A percentile compares a stretch with the other conserved stretches of the same genome.
phyloP scores from a whole-genome alignment of 1,140 invertebrate genomes.

The Drosophila grimshawi region DNA sequence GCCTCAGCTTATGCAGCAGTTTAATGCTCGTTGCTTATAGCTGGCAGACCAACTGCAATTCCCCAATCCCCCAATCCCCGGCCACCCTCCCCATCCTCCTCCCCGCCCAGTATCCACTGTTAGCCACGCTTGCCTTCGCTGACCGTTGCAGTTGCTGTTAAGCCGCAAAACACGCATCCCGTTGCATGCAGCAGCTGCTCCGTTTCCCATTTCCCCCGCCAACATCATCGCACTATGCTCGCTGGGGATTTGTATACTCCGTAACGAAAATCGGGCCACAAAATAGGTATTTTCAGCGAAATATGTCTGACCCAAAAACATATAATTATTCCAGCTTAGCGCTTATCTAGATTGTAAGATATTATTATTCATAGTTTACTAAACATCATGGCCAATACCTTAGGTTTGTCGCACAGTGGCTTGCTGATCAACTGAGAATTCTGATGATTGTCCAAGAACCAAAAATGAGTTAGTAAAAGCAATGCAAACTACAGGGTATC shows the following conservation, averaged over 20 bases:
- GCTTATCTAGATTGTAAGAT: no score
- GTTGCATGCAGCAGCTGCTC: slow-evolving; percentile 22
- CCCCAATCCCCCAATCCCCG: not conserved
- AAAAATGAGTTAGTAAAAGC: no score
- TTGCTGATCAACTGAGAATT: no score
- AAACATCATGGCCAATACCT: no score
- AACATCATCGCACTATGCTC: not conserved
- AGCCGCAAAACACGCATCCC: slow-evolving; percentile 41
- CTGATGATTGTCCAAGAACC: no score
- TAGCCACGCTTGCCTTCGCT: slow-evolving; percentile 6
- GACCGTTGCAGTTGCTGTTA: slow-evolving; percentile 30
- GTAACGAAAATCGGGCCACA: not conserved
- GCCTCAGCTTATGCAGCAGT: slow-evolving; percentile 62
- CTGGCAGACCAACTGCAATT: not conserved
- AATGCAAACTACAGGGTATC: not conserved
- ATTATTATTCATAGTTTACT: no score
- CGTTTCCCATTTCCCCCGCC: not conserved
- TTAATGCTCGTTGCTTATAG: slow-evolving; percentile 20
- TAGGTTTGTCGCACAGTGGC: no score
- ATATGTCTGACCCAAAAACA: no score
- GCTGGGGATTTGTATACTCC: slow-evolving; percentile 1
- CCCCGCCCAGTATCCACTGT: not conserved
- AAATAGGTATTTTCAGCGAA: no score
- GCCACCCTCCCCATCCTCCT: not conserved
- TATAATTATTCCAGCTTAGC: no score